These are phyloP conservation scores for Mylabris phalerata DNA, from an alignment of 1,140 invertebrate species.

Conservation along the genomic window DNA sequence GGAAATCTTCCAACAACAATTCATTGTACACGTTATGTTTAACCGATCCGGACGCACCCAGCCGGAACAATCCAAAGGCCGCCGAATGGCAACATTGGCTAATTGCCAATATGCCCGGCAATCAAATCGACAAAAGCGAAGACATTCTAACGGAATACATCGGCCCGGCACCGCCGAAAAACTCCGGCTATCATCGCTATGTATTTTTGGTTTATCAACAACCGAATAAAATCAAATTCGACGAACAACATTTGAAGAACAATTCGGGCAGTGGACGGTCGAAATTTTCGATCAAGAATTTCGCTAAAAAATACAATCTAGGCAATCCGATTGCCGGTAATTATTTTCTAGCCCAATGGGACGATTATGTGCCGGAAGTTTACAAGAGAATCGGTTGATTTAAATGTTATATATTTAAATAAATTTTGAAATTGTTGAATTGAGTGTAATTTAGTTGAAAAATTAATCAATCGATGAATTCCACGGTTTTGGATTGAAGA, in stretches of 20 bases:
- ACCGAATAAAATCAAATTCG: slow-evolving; percentile 56
- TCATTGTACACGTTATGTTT: slow-evolving; percentile 64
- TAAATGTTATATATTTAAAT: no score
- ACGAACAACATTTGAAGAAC: slow-evolving; percentile 53
- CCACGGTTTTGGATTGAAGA: no score
- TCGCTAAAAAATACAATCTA: slow-evolving; percentile 4
- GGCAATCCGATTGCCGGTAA: slow-evolving; percentile 1
- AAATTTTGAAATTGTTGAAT: no score
- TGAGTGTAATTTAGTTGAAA: no score
- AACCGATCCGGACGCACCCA: slow-evolving; percentile 84
- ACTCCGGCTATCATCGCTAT: slow-evolving; percentile 79
- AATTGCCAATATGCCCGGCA: slow-evolving; percentile 82
- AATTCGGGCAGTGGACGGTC: not conserved
- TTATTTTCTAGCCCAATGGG: slow-evolving; percentile 10
- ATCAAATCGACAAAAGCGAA: slow-evolving; percentile 56
- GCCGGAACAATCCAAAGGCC: slow-evolving; percentile 62
- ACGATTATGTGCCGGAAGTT: no score
- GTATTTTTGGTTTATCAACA: slow-evolving; percentile 83
- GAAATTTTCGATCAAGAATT: slow-evolving; percentile 1
- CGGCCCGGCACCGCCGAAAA: slow-evolving; percentile 74
- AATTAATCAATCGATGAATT: no score
- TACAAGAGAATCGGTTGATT: no score
- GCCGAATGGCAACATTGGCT: slow-evolving; percentile 89
- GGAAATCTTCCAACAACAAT: not conserved
- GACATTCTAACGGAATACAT: slow-evolving; percentile 64